Percentiles rank a stretch among this genome's conserved stretches.
Conservation (phyloP, 2,888 invertebrate genomes). For the Ennomos fuscantarius region DNA sequence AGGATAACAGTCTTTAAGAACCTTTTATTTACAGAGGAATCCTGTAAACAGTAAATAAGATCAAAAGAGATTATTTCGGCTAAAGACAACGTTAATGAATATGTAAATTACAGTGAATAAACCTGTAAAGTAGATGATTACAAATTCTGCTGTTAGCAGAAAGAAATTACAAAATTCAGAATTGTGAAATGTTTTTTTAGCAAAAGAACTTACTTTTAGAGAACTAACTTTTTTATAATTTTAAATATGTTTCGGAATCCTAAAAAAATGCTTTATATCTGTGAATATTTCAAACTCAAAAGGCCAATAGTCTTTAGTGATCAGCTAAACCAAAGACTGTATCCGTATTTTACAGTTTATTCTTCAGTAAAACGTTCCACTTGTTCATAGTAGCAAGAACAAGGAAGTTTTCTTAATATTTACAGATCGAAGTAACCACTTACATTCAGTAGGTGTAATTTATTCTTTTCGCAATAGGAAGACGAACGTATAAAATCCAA, state of each 20-base stretch:
- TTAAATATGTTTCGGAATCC: no score
- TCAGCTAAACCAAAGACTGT: no score
- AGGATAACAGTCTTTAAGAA: constrained; percentile 25
- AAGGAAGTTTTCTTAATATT: background rate
- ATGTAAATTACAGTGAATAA: constrained; percentile 13
- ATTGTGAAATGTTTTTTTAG: no score
- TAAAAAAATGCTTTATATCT: no score
- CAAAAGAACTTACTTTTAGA: no score
- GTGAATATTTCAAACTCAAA: no score
- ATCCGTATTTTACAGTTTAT: no score
- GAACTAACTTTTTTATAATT: no score
- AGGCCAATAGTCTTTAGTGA: no score
- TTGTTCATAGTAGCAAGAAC: no score
- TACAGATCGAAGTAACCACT: constrained; percentile 2
- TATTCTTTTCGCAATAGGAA: constrained; percentile 43
- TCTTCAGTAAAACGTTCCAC: no score
- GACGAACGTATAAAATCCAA: constrained; percentile 38
- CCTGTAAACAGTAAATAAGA: constrained; percentile 9
- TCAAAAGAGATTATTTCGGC: constrained; percentile 9
- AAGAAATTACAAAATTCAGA: no score
- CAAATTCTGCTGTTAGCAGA: background rate
- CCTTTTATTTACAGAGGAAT: constrained; percentile 27
- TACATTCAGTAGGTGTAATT: constrained; percentile 21
- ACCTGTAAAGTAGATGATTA: background rate
- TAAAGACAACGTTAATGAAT: constrained; percentile 11